phyloP scores from a whole-genome alignment of 1,140 invertebrate species.

The Venustaconcha ellipsiformis region DNA sequence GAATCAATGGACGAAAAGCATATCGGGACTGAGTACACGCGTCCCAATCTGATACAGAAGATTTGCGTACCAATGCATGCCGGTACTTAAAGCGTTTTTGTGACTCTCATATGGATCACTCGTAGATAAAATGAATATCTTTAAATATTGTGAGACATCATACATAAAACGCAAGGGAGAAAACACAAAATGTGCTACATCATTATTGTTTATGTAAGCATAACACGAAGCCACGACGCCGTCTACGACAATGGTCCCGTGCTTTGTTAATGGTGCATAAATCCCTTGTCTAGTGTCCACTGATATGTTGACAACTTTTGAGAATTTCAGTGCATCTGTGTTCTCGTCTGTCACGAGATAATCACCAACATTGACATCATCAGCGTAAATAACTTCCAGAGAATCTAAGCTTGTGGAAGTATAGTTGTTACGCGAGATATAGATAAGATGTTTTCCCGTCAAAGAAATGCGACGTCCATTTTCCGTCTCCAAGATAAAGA shows the following conservation, averaged over 20 bases:
- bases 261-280: conserved; percentile 90
- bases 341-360: conserved; percentile 45
- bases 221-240: conserved; percentile 94
- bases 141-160: conserved; percentile 33
- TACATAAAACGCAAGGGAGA: conserved; percentile 79
- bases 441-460: conserved; percentile 87
- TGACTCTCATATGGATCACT: neutral
- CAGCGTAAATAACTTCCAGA: conserved; percentile 54
- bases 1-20: conserved; percentile 21
- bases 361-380: conserved; percentile 66
- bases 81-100: conserved; percentile 2
- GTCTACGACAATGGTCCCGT: conserved; percentile 91
- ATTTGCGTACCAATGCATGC: conserved; percentile 86
- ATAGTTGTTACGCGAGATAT: conserved; percentile 31
- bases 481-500: conserved; percentile 79
- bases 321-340: conserved; percentile 60
- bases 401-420: conserved; percentile 14
- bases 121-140: conserved; percentile 5
- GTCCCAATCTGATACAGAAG: conserved; percentile 79
- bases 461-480: conserved; percentile 79
- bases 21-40: conserved; percentile 18
- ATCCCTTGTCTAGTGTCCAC: conserved; percentile 78
- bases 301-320: conserved; percentile 75
- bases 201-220: conserved; percentile 88
- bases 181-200: conserved; percentile 86